Evolutionary conservation across 2,797 vertebrate genomes (phyloP).

Genomic region (Malurus splendens): DNA sequence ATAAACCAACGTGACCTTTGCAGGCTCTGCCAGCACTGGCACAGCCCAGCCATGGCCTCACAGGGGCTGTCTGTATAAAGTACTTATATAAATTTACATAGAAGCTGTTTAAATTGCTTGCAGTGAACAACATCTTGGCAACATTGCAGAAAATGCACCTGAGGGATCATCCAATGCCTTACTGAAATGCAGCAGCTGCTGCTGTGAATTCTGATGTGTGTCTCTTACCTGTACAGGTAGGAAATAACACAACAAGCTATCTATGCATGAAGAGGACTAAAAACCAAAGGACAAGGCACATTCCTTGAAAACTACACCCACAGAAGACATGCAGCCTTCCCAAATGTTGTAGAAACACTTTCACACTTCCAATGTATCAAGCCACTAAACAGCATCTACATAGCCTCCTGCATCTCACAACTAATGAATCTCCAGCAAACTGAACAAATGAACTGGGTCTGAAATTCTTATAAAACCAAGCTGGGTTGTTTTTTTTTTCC

Average conservation of each 20-base stretch:
- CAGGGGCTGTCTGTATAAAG: neutral
- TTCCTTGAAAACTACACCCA: neutral
- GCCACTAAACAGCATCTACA: neutral
- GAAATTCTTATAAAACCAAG: neutral
- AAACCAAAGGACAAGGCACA: neutral
- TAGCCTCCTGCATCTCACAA: neutral
- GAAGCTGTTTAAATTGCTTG: neutral
- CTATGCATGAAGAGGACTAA: neutral
- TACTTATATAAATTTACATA: neutral
- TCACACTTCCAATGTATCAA: neutral
- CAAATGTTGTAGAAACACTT: neutral
- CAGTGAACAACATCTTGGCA: neutral
- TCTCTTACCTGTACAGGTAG: neutral
- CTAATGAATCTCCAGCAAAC: neutral
- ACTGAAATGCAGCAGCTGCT: neutral
- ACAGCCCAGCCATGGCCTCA: fast-evolving
- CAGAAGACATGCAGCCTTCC: neutral
- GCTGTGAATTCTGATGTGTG: neutral
- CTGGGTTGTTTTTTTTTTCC: neutral
- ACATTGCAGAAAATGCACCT: neutral
- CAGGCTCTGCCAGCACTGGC: neutral
- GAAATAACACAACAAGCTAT: neutral
- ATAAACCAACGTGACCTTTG: neutral
- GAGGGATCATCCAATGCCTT: neutral
- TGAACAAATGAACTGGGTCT: neutral